Evolutionary conservation across 2,888 invertebrate genomes (phyloP), one percentile per base, ranked within the genome.

Genomic region (Deilephila elpenor): DNA sequence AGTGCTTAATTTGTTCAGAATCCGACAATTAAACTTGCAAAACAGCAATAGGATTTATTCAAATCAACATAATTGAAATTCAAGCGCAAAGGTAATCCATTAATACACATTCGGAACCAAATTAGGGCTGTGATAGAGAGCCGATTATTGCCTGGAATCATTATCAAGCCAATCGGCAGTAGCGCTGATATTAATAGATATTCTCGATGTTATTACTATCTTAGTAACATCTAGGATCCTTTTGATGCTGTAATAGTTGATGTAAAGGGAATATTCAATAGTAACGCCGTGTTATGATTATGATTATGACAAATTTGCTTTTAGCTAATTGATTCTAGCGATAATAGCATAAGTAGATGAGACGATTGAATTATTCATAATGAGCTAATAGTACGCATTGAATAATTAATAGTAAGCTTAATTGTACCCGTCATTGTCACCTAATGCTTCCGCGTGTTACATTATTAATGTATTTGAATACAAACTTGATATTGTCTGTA

Each of bases 331-430:
- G 67, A 67, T 67, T 17, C 51, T 20, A 67, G 14, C 67, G n/a
- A 44, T 51, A 64, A 44, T 67, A 51, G 56, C 56, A 7, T 51
- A 51, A 51, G 74, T 37, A 53, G 44, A 78, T 77, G 73, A 75
- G 61, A 74, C 72, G 73, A 75, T 75, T 67, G 59, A 78, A 78
- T 78, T 76, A 80, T 78, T 82, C 75, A 76, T 78, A 74, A 75
- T 77, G 70, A 70, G 59, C 77, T 72, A 76, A 79, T 75, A 80
- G 75, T 75, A 72, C 61, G 62, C 71, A 73, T 73, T n/a, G 62
- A 75, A 76, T 78, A 71, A 73, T 71, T 74, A 74, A 70, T 73
- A 74, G 70, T 75, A 74, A 78, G 29, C n/a, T 61, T 44, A 37
- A 73, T 79, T 75, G 74, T 77, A 72, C 71, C 70, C 59, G 73